Percentiles rank a stretch among this genome's conserved stretches.
Evolutionary conservation across 2,113 vertebrate genomes (phyloP).

Genomic region (Gorsachius goisagi): DNA sequence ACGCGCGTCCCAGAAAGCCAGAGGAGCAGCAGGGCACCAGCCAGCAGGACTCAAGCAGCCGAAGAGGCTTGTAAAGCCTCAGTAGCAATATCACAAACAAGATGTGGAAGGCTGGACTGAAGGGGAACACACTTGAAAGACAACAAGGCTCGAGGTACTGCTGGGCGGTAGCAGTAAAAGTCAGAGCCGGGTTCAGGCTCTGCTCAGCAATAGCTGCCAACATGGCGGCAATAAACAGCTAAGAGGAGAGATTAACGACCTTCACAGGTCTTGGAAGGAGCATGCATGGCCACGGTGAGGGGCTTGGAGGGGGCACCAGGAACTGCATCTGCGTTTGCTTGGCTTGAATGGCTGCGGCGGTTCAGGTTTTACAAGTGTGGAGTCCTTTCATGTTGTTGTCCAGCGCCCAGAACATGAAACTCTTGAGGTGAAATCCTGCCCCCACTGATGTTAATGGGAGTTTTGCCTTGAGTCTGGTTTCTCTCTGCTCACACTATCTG

Average conservation of each 20-base stretch:
- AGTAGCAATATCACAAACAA: neutral
- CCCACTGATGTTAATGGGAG: constrained; percentile 35
- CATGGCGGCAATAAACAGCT: constrained; percentile 17
- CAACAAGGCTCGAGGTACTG: neutral
- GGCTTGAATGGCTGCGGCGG: neutral
- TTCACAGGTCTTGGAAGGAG: constrained; percentile 1
- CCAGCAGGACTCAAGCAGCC: neutral
- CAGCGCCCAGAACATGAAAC: constrained; percentile 51
- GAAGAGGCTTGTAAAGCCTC: neutral
- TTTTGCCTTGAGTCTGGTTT: constrained; percentile 54
- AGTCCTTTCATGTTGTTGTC: constrained; percentile 65
- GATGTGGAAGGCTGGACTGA: neutral
- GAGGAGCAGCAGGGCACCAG: neutral
- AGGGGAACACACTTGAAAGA: neutral
- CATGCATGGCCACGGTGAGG: neutral
- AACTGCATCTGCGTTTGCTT: constrained; percentile 6
- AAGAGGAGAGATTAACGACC: neutral
- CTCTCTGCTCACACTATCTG: constrained; percentile 42
- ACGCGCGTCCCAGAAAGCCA: neutral
- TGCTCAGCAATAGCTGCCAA: constrained; percentile 38
- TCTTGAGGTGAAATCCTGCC: constrained; percentile 59
- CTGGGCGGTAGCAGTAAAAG: neutral
- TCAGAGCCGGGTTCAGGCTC: neutral
- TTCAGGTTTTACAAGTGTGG: constrained; percentile 58
- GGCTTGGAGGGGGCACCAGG: constrained; percentile 21